phyloP scores from a whole-genome alignment of 2,888 invertebrate genomes.

The Mythimna loreyi region DNA sequence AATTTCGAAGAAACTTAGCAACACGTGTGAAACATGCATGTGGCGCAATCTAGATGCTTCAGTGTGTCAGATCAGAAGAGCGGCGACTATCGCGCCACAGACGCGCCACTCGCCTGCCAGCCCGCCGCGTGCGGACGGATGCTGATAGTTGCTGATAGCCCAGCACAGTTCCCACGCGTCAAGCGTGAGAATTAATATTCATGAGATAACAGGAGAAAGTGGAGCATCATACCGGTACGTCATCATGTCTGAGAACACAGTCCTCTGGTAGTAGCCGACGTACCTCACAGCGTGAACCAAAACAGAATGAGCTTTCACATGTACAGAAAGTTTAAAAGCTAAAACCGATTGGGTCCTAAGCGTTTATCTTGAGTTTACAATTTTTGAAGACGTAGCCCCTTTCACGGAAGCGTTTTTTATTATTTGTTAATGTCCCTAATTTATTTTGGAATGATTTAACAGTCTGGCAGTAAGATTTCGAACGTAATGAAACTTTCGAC shows the following conservation, averaged over 20 bases:
- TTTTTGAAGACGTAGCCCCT: too few relatives aligned
- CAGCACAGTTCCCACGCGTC: constrained; percentile 47
- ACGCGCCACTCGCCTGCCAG: constrained; percentile 46
- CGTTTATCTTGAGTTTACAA: too few relatives aligned
- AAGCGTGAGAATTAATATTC: constrained; percentile 72
- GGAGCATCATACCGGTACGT: constrained; percentile 4
- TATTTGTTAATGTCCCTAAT: not conserved
- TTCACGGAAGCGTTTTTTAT: too few relatives aligned
- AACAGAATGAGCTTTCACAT: not conserved
- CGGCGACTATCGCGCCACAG: constrained; percentile 22
- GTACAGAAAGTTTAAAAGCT: not conserved
- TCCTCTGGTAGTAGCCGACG: not conserved
- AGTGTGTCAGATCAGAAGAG: constrained; percentile 33
- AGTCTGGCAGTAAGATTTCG: not conserved
- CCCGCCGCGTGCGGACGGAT: constrained; percentile 19
- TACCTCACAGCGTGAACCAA: not conserved
- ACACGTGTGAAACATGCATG: not conserved
- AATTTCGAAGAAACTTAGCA: not conserved
- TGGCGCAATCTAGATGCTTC: constrained; percentile 9
- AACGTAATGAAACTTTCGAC: not conserved
- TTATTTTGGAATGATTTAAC: not conserved
- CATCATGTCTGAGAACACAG: not conserved
- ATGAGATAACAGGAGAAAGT: constrained; percentile 55
- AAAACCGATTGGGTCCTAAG: too few relatives aligned
- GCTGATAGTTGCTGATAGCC: constrained; percentile 38